These are phyloP conservation scores for Danio choprae DNA, from an alignment of 2,797 vertebrate genomes.

Conservation along the genomic window DNA sequence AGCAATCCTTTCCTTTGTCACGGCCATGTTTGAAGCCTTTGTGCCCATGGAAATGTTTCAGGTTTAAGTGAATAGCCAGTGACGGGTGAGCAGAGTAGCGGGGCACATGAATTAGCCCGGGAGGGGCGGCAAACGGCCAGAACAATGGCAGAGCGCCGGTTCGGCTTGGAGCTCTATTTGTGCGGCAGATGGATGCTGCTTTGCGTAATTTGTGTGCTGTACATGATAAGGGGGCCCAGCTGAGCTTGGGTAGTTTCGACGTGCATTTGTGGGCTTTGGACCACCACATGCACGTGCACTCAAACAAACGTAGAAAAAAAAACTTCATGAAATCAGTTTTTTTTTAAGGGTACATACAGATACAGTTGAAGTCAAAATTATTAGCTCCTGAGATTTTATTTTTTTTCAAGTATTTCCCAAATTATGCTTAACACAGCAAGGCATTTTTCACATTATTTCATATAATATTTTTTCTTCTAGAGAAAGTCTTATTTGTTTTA, in stretches of 20 bases:
- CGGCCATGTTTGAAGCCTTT: constrained; percentile 56
- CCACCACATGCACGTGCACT: not conserved
- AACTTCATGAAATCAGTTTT: too few species aligned
- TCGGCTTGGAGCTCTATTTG: constrained; percentile 45
- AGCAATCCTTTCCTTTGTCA: constrained; percentile 49
- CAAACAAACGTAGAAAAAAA: too few species aligned
- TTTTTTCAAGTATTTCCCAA: too few species aligned
- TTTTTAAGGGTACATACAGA: too few species aligned
- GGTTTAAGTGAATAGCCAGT: constrained; percentile 55
- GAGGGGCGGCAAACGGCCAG: constrained; percentile 36
- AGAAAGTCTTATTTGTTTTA: too few species aligned
- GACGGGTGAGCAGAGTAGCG: constrained; percentile 53
- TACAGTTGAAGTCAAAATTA: too few species aligned
- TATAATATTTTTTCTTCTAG: too few species aligned
- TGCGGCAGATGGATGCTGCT: constrained; percentile 57
- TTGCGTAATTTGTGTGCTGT: constrained; percentile 43
- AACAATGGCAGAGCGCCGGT: constrained; percentile 50
- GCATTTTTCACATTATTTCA: too few species aligned
- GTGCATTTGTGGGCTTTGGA: constrained; percentile 7
- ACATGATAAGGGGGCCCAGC: constrained; percentile 48
- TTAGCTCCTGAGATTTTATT: too few species aligned
- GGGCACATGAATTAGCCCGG: constrained; percentile 49
- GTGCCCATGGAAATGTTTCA: constrained; percentile 58
- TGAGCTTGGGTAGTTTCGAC: constrained; percentile 39
- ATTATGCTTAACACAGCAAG: too few species aligned